phyloP scores from a whole-genome alignment of 2,888 invertebrate genomes.

The Pristionchus japonicus region DNA sequence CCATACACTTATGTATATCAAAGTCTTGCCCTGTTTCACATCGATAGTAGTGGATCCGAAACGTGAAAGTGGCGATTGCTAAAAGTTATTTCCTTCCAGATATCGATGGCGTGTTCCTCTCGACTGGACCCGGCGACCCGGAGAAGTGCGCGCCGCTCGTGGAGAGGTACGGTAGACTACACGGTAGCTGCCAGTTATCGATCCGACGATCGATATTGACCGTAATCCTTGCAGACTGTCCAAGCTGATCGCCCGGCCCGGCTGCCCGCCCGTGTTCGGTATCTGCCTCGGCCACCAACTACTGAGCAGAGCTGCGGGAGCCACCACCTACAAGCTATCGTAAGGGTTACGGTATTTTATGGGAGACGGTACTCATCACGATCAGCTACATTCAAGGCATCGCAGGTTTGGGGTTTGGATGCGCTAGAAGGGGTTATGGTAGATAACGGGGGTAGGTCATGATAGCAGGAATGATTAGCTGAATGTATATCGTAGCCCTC shows the following conservation, averaged over 20 bases:
- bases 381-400: no score
- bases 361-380: background rate
- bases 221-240: background rate
- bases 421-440: no score
- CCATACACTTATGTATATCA: no score
- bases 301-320: conserved; percentile 91
- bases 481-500: no score
- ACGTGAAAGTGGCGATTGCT: no score
- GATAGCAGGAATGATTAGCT: no score
- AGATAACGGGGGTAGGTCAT: no score
- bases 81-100: no score
- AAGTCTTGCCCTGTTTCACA: no score
- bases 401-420: no score
- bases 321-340: conserved; percentile 94
- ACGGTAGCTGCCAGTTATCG: background rate
- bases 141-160: conserved; percentile 86
- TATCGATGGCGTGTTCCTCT: conserved; percentile 94
- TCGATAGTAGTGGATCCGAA: no score
- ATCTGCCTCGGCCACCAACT: conserved; percentile 98
- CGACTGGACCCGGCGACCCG: conserved; percentile 98
- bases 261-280: conserved; percentile 87
- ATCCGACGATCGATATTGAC: background rate
- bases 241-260: conserved; percentile 80
- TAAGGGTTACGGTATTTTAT: no score
- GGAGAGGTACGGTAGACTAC: conserved; percentile 79